Conservation (phyloP, 2,797 vertebrate genomes). For the Ceyx erithaca region DNA sequence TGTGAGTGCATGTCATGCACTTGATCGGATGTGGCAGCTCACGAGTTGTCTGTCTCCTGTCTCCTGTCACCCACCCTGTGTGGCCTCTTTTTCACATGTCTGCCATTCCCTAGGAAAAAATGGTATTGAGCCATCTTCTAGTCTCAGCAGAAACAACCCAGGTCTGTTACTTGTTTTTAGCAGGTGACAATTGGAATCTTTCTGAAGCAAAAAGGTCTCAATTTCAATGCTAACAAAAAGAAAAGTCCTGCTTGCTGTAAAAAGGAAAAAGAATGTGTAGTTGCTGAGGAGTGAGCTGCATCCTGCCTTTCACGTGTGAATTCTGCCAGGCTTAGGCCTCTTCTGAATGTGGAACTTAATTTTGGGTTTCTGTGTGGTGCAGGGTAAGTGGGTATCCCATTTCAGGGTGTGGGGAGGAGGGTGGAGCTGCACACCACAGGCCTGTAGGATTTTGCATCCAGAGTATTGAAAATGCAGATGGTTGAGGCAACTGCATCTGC, state of each 20-base stretch:
- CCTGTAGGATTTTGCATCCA: neutral
- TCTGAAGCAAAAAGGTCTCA: neutral
- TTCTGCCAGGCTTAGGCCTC: neutral
- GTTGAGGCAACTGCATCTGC: neutral
- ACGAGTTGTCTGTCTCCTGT: neutral
- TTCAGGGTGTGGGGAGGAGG: neutral
- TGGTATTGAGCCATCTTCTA: rapidly evolving
- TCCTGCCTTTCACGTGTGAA: neutral
- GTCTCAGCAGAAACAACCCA: neutral
- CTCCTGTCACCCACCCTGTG: neutral
- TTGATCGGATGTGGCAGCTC: neutral
- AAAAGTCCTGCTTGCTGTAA: neutral
- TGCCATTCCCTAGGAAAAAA: neutral
- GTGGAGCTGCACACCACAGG: rapidly evolving
- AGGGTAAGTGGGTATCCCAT: neutral
- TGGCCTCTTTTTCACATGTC: neutral
- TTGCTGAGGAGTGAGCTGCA: neutral
- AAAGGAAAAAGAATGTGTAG: neutral
- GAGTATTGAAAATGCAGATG: rapidly evolving
- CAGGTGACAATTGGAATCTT: neutral
- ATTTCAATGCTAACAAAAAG: neutral
- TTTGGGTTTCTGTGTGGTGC: neutral
- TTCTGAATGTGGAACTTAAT: neutral
- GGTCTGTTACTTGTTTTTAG: neutral
- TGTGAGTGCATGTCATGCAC: neutral